These are phyloP conservation scores for Schrankia costaestrigalis DNA, from an alignment of 2,888 invertebrate species.

Conservation along the genomic window DNA sequence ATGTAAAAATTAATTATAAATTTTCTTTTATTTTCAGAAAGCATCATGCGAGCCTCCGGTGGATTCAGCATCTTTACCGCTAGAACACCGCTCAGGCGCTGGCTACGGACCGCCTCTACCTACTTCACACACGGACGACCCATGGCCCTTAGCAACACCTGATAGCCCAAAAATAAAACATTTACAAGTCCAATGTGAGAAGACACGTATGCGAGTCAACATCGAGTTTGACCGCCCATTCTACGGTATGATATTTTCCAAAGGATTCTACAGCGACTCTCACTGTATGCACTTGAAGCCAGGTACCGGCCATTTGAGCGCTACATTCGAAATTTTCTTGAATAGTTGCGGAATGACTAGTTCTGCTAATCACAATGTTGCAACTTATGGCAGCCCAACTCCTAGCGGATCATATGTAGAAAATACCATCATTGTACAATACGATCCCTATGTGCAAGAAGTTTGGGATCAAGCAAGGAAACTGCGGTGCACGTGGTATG, in stretches of 20 bases:
- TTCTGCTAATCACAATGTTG: constrained; percentile 93
- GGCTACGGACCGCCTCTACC: constrained; percentile 87
- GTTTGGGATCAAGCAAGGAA: constrained; percentile 97
- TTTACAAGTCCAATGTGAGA: constrained; percentile 96
- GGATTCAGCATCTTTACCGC: constrained; percentile 89
- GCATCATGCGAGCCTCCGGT: constrained; percentile 89
- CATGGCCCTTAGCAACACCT: constrained; percentile 93
- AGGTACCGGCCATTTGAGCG: constrained; percentile 93
- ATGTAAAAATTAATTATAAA: constrained; percentile 12
- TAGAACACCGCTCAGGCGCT: constrained; percentile 89
- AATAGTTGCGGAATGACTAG: constrained; percentile 97
- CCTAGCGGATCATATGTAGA: constrained; percentile 96
- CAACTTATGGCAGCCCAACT: constrained; percentile 91
- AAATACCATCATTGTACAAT: constrained; percentile 96
- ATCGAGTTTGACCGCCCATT: constrained; percentile 97
- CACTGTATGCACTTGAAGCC: constrained; percentile 96
- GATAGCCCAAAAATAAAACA: constrained; percentile 97
- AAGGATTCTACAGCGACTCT: constrained; percentile 94
- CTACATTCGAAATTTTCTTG: constrained; percentile 95
- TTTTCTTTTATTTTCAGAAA: constrained; percentile 79
- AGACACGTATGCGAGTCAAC: constrained; percentile 96
- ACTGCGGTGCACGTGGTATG: constrained; percentile 96
- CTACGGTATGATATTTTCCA: constrained; percentile 97
- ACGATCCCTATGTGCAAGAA: constrained; percentile 96
- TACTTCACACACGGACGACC: constrained; percentile 85